Conservation (phyloP, 2,113 vertebrate species). For the Salminus brasiliensis region DNA sequence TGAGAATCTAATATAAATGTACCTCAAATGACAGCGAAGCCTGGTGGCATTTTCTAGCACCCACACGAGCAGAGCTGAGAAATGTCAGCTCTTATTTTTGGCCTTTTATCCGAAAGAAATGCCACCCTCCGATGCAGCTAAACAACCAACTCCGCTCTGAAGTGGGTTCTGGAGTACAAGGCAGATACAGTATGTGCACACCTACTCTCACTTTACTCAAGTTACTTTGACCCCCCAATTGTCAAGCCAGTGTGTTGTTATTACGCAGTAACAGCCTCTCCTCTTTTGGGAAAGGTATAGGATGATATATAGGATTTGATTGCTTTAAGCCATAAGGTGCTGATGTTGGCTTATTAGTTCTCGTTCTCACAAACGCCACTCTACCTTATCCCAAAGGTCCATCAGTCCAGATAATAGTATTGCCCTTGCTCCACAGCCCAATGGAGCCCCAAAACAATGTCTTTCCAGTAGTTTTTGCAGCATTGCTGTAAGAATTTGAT, state of each 20-base stretch:
- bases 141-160: constrained; percentile 35
- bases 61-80: constrained; percentile 48
- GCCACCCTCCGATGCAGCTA: constrained; percentile 35
- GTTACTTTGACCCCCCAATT: neutral
- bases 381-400: too few species aligned
- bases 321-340: too few species aligned
- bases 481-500: too few species aligned
- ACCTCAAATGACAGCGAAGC: constrained; percentile 46
- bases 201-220: constrained; percentile 7
- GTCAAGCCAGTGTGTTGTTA: neutral
- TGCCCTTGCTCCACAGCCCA: too few species aligned
- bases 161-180: constrained; percentile 21
- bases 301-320: too few species aligned
- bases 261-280: too few species aligned
- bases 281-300: too few species aligned
- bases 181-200: constrained; percentile 2
- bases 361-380: too few species aligned
- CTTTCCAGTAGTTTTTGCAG: too few species aligned
- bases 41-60: constrained; percentile 53
- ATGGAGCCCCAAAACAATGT: too few species aligned
- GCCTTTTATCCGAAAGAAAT: constrained; percentile 45
- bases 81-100: constrained; percentile 55
- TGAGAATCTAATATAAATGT: constrained; percentile 43
- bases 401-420: too few species aligned
- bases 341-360: too few species aligned